phyloP scores from a whole-genome alignment of 2,113 vertebrate species.

The Scolopax mira region DNA sequence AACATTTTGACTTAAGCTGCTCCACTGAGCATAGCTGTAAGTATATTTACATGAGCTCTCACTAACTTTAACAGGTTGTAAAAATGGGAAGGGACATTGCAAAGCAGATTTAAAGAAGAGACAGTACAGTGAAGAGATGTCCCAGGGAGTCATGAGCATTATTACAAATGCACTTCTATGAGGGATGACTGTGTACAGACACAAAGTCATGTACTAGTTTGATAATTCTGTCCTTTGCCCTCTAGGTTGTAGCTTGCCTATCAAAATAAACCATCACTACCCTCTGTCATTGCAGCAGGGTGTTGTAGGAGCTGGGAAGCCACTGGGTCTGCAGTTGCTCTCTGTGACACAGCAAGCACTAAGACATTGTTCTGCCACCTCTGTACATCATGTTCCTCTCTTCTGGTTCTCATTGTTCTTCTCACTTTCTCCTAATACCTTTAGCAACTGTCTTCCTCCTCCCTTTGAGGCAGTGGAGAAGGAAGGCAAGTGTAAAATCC shows the following conservation, averaged over 20 bases:
- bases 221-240: not conserved
- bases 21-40: not conserved
- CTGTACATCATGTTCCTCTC: rapidly evolving
- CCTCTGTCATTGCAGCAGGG: not conserved
- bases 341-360: not conserved
- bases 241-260: not conserved
- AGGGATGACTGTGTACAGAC: not conserved
- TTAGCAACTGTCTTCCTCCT: not conserved
- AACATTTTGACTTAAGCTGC: not conserved
- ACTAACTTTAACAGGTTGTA: not conserved
- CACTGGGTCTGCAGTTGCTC: not conserved
- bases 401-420: not conserved
- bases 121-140: not conserved
- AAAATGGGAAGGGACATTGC: not conserved
- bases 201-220: not conserved
- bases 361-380: not conserved
- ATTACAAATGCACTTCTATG: not conserved
- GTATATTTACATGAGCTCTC: not conserved
- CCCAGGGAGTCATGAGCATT: not conserved
- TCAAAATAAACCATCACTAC: not conserved
- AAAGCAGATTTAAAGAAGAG: not conserved
- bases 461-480: not conserved
- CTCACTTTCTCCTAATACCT: not conserved
- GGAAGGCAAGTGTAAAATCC: not conserved
- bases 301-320: not conserved